phyloP scores from a whole-genome alignment of 2,797 vertebrate genomes.

The Darevskia mixta region DNA sequence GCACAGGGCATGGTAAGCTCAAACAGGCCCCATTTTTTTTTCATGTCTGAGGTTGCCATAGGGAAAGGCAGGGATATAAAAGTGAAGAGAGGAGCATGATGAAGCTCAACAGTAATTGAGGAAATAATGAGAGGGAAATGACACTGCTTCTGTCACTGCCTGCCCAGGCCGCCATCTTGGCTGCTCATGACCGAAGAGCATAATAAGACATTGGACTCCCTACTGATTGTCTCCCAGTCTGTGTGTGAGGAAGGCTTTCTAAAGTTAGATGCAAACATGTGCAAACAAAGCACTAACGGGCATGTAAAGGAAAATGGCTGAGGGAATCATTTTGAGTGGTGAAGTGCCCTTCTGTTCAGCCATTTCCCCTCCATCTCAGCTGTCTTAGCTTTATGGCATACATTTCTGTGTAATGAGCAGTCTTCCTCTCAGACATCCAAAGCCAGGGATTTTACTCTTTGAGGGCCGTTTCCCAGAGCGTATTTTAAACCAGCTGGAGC shows the following conservation, averaged over 20 bases:
- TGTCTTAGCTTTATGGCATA: background rate
- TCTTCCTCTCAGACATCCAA: background rate
- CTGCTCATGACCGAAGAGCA: background rate
- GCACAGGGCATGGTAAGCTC: background rate
- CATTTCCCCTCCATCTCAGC: background rate
- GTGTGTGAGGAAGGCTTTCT: background rate
- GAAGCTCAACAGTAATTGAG: conserved; percentile 13
- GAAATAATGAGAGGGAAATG: background rate
- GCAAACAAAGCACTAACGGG: background rate
- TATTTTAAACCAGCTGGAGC: background rate
- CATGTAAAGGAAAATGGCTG: background rate
- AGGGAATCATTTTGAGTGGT: background rate
- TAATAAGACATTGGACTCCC: background rate
- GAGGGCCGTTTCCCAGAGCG: background rate
- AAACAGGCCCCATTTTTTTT: background rate
- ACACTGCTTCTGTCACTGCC: background rate
- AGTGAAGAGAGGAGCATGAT: background rate
- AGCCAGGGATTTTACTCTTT: background rate
- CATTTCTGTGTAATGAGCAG: too few relatives aligned
- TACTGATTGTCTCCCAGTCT: background rate
- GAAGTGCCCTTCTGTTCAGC: background rate
- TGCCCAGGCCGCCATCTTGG: too few relatives aligned
- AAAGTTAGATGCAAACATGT: background rate
- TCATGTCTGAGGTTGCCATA: background rate
- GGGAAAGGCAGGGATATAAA: background rate